A percentile compares a stretch with the other conserved stretches of the same genome.
phyloP scores from a whole-genome alignment of 2,113 vertebrate species.

The Alaudala cheleensis region DNA sequence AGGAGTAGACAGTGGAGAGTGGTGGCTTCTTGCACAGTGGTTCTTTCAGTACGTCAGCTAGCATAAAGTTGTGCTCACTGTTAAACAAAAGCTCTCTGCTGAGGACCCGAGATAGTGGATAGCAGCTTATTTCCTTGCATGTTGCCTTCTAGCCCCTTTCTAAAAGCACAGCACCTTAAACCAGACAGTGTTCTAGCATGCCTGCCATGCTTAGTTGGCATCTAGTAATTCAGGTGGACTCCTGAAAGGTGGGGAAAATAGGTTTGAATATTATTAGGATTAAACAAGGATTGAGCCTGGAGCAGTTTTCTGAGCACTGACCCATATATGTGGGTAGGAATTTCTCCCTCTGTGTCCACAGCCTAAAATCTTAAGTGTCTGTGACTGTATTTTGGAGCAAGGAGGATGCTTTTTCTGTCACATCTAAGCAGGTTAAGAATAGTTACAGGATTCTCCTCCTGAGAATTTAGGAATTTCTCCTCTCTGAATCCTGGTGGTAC shows the following conservation, averaged over 20 bases:
- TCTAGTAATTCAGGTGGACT: background rate
- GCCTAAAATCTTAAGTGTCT: background rate
- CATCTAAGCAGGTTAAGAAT: background rate
- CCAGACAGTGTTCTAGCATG: background rate
- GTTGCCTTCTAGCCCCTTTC: background rate
- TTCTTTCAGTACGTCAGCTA: background rate
- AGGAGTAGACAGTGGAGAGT: background rate
- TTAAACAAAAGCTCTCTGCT: background rate
- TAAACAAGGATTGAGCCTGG: background rate
- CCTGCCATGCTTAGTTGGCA: rapidly evolving
- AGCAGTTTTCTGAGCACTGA: background rate
- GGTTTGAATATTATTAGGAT: background rate
- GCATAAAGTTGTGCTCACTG: background rate
- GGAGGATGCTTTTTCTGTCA: background rate
- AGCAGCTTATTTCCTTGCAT: background rate
- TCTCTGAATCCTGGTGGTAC: background rate
- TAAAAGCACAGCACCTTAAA: background rate
- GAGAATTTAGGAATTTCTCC: background rate
- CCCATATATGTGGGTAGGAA: background rate
- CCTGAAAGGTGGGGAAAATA: background rate
- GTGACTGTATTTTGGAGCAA: background rate
- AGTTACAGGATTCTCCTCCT: background rate
- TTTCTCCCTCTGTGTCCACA: background rate
- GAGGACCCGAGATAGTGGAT: background rate
- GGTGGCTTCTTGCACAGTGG: background rate